These are phyloP conservation scores for Ferrisia virgata DNA, from an alignment of 2,888 invertebrate genomes.

Conservation along the genomic window DNA sequence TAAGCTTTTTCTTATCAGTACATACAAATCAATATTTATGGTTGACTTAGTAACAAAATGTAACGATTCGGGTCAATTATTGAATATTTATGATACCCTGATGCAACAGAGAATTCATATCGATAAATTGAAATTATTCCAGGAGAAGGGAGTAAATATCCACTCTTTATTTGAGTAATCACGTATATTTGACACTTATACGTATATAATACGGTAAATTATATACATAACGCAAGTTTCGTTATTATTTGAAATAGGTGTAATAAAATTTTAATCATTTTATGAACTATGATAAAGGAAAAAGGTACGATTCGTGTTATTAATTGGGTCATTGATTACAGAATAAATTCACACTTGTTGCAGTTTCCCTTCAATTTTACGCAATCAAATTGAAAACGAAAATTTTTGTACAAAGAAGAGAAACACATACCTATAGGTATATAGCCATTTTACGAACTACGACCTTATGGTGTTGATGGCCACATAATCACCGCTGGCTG, in stretches of 20 bases:
- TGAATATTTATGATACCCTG: not conserved
- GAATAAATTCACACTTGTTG: not conserved
- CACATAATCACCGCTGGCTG: not conserved
- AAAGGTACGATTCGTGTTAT: not conserved
- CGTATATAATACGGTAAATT: too few relatives aligned
- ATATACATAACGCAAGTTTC: too few relatives aligned
- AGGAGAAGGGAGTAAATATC: not conserved
- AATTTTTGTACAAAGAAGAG: not conserved
- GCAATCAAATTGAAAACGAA: not conserved
- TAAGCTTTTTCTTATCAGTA: not conserved
- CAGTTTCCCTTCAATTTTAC: not conserved
- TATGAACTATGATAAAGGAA: not conserved
- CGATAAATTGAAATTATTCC: not conserved
- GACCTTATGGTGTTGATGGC: not conserved
- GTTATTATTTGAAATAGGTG: too few relatives aligned
- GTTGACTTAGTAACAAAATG: not conserved
- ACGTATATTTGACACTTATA: too few relatives aligned
- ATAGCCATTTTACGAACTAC: not conserved
- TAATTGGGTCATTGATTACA: not conserved
- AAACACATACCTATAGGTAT: not conserved
- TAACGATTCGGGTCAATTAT: not conserved
- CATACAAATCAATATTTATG: not conserved
- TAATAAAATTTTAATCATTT: not conserved
- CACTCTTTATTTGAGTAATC: not conserved
- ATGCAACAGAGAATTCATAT: not conserved